Base-by-base conservation (phyloP, 2,888 invertebrate genomes). In the Dugesia japonica region DNA sequence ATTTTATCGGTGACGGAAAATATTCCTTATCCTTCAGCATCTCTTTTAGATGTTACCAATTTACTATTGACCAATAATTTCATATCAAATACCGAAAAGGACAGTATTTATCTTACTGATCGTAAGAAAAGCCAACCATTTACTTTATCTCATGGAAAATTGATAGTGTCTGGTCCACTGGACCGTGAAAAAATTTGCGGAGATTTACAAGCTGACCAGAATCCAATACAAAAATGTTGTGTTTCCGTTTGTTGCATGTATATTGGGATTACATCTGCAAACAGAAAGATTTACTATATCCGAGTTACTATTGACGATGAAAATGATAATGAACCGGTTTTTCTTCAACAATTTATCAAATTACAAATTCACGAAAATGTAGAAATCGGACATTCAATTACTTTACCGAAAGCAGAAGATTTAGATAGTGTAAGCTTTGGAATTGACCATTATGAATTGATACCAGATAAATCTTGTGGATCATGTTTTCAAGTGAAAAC, bases 241-340 rank as follows among this genome's bases (percentile, higher is more conserved):
- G 23, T 13, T 4, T 56, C 56, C 56, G 4, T n/a, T 56, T 56
- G 56, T n/a, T 56, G 56, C 56, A 56, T 56, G 56, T 56, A 13
- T n/a, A 56, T 56, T n/a, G 56, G 56, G 7, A 23, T 56, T 9
- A 56, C 56, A 56, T 56, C 56, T 9, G 4, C 23, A 56, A 31
- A 31, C 13, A 4, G 23, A 56, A 56, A 56, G 23, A 56, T n/a
- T 4, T 4, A 20, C 23, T 56, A 56, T 56, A 56, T 56, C 1
- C 56, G 56, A 20, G 56, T 56, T 9, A 56, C 4, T 56, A 56
- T 56, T 23, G 56, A 56, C 9, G 56, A 56, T 56, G 56, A 56
- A 56, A 56, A 56, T 23, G 56, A 56, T 56, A 56, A 56, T 56
- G 56, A 56, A 56, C 56, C 56, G n/a, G n/a, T 56, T 4, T 56